Evolutionary conservation across 1,140 invertebrate genomes (phyloP), one percentile per base, ranked within the genome.

Genomic region (Aculops lycopersici): DNA sequence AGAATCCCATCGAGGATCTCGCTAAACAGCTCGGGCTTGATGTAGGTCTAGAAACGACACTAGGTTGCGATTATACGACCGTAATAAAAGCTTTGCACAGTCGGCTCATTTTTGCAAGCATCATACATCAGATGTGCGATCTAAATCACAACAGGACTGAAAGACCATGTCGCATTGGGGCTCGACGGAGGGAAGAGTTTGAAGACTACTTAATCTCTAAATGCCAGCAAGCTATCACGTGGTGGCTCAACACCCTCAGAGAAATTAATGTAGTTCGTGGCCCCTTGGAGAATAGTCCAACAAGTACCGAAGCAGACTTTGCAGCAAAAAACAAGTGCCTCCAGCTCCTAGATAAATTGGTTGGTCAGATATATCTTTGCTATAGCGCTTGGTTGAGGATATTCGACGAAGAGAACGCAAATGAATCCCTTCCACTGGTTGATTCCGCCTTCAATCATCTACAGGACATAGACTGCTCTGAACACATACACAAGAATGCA

Each of bases 1-100:
- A 75, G 50, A 70, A 72, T 49, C 78, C 83, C 31, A 67, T 81
- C 35, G 62, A 69, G 47, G 76, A 88, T 56, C 58, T 94, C 41
- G 66, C 92, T 38, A 69, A 71, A 48, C 73, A 69, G 57, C 61
- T 45, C 5, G 37, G 44, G 8, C n/a, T 31, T 8, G 8, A 8
- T 31, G 24, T n/a, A 8, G n/a, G 24, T 31, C n/a, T 31, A 31
- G n/a, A 31, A 8, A 31, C n/a, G 8, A 31, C 8, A 8, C 8
- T 8, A 8, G 8, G 8, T 8, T n/a, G n/a, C 24, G 24, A 31
- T 31, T 31, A 8, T 31, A n/a, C 8, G 8, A 8, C 8, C 24
- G 24, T 31, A n/a, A 8, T 31, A 8, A n/a, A n/a, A 8, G 24
- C 24, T 8, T n/a, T 31, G 24, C 24, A n/a, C 8, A 31, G 24